Conservation (phyloP, 2,113 vertebrate species). For the Petromus typicus region DNA sequence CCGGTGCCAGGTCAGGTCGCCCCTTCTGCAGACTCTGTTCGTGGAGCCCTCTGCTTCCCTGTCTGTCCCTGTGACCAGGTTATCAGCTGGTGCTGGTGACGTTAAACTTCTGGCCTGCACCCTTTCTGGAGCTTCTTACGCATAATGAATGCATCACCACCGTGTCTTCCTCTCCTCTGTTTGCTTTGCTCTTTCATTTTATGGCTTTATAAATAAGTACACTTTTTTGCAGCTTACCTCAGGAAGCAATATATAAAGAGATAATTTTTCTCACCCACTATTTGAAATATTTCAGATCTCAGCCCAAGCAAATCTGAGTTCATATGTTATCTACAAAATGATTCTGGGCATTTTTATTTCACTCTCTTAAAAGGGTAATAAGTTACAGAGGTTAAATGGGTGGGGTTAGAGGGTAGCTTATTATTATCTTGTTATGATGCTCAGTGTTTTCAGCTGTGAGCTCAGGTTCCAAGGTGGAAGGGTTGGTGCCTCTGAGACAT, state of each 20-base stretch:
- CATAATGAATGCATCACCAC: background rate
- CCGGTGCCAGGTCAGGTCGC: background rate
- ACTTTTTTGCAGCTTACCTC: background rate
- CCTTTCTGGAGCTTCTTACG: background rate
- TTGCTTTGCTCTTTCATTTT: background rate
- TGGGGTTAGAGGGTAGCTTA: background rate
- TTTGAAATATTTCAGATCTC: background rate
- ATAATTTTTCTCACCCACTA: background rate
- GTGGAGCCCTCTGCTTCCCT: background rate
- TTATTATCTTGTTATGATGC: slow-evolving; percentile 56
- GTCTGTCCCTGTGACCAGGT: background rate
- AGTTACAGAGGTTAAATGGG: slow-evolving; percentile 20
- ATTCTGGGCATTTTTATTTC: background rate
- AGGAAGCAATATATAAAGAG: background rate
- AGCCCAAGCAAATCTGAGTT: background rate
- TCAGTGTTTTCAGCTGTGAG: slow-evolving; percentile 51
- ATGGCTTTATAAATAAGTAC: slow-evolving; percentile 8
- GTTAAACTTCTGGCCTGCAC: background rate
- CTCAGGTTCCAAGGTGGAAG: background rate
- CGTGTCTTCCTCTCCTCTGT: background rate
- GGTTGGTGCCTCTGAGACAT: background rate
- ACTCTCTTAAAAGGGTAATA: slow-evolving; percentile 37
- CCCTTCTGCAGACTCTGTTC: background rate
- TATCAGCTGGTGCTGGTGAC: background rate
- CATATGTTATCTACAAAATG: background rate